Evolutionary conservation across 2,888 invertebrate genomes (phyloP), one percentile per base, ranked within the genome.

Genomic region (Ophioninae sp.): DNA sequence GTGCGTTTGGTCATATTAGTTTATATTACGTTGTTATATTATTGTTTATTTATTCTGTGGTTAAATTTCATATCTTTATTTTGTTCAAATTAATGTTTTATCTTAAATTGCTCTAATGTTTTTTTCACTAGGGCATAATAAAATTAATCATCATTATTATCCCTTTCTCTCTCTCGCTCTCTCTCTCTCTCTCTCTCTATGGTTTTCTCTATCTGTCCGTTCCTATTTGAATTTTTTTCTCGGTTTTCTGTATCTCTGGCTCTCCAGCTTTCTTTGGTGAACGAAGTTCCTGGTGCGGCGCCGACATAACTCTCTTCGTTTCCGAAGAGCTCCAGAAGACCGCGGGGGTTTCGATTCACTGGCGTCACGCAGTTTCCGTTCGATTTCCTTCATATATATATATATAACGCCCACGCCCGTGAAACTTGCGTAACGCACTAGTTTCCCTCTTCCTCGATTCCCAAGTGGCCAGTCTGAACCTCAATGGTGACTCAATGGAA

Each of bases 251-350:
- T 44, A 1, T 10, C 44, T 44, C 44, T 44, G 2, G 8, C 10
- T 44, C 10, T 44, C 44, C 7, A 8, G 8, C 7, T 44, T 13
- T 44, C 44, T 44, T 13, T 44, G 44, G 13, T 10, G 30, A 64
- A 50, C 64, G 44, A 64, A 62, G 17, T 30, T 50, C 23, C 64
- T 30, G 59, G 30, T 74, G 80, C 80, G 80, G 76, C 77, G 86
- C 85, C 79, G 81, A 82, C 85, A 83, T 88, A 88, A 88, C 85
- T 83, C 81, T 85, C 84, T 79, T 83, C 85, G 81, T 84, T 84
- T 37, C 82, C 85, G 83, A 81, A 79, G 80, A 50, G 37, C 57
- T 37, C 57, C 67, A 7, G 56, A 64, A 62, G 50, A 77, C 37
- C 44, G 30, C 39, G 69, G 50, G 62, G 62, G 80, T 86, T 85